Conservation (phyloP, 2,888 invertebrate genomes). For the Lepidochrysops patricia region DNA sequence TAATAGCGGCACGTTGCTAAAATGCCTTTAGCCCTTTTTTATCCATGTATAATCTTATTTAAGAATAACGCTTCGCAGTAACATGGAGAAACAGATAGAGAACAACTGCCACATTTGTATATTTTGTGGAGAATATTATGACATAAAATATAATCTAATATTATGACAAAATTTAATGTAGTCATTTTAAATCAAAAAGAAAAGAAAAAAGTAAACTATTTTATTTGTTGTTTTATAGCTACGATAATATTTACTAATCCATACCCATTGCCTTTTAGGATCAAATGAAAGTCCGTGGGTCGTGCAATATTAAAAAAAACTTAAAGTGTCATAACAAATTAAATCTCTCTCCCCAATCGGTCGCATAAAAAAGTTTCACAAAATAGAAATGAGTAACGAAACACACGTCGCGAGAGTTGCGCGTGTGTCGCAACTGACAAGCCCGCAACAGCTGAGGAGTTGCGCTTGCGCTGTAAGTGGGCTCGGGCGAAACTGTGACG, state of each 20-base stretch:
- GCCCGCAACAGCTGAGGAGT: constrained; percentile 32
- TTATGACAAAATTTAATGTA: too few species aligned
- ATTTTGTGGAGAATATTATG: too few species aligned
- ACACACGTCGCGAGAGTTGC: constrained; percentile 3
- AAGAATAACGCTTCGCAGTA: background rate
- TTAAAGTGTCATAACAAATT: background rate
- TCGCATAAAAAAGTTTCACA: constrained; percentile 1
- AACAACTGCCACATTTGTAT: too few species aligned
- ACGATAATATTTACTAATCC: too few species aligned
- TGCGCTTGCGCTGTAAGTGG: constrained; percentile 42
- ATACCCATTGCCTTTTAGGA: too few species aligned
- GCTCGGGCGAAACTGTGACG: constrained; percentile 52
- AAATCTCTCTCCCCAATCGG: background rate
- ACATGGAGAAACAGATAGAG: too few species aligned
- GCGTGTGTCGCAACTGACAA: constrained; percentile 16
- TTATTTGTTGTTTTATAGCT: too few species aligned
- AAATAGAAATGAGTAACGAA: background rate
- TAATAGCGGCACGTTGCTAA: background rate
- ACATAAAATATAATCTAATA: too few species aligned
- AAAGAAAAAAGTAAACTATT: too few species aligned
- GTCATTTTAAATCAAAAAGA: too few species aligned
- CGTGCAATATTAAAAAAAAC: background rate
- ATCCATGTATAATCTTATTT: background rate
- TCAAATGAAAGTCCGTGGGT: background rate
- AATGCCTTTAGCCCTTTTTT: background rate